Evolutionary conservation across 2,888 invertebrate species (phyloP).

Genomic region (Heteromurus nitidus): DNA sequence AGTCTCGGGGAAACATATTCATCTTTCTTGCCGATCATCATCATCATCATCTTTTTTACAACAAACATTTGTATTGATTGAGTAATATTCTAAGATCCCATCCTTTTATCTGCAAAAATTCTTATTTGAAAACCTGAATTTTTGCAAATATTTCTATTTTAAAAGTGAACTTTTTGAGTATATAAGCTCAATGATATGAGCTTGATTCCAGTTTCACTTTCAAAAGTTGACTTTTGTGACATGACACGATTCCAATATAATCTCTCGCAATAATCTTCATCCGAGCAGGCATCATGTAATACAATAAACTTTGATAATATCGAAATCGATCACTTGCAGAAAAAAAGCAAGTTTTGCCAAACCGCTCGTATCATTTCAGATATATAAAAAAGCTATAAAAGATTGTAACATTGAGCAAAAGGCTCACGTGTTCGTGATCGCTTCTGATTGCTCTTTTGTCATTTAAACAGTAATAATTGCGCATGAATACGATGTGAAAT

Average conservation of each 20-base stretch:
- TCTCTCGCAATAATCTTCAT: neutral
- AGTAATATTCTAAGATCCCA: neutral
- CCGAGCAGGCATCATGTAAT: neutral
- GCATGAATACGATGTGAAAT: neutral
- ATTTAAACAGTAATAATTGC: too few relatives aligned
- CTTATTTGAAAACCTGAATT: neutral
- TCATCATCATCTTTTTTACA: neutral
- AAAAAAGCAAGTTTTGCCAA: too few relatives aligned
- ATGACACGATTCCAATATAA: neutral
- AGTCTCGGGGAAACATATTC: conserved; percentile 52
- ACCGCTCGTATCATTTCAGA: too few relatives aligned
- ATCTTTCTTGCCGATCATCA: conserved; percentile 30
- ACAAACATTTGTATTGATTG: neutral
- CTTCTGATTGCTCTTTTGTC: neutral
- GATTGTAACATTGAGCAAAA: neutral
- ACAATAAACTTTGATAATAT: too few relatives aligned
- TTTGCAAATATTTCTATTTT: neutral
- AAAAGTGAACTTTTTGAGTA: neutral
- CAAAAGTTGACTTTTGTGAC: neutral
- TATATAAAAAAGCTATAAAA: neutral
- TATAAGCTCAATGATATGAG: neutral
- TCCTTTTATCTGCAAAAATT: neutral
- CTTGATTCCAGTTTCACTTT: neutral
- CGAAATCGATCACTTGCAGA: too few relatives aligned
- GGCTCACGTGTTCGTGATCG: neutral